These are phyloP conservation scores for Echinarachnius parma DNA, from an alignment of 53 echinoderm and acorn worm species.

Conservation along the genomic window DNA sequence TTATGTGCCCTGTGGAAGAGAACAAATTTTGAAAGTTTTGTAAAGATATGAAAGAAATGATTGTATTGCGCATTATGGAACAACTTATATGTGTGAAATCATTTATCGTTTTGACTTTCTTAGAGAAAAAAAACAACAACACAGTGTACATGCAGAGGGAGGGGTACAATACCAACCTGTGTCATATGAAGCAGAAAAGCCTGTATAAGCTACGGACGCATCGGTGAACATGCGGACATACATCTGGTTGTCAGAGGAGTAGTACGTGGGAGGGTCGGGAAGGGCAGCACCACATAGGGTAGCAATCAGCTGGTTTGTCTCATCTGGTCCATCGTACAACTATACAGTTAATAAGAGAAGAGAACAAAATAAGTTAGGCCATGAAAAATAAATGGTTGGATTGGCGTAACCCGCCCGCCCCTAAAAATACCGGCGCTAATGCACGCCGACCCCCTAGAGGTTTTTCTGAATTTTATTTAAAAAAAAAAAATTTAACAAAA, in stretches of 20 bases:
- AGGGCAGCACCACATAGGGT: slow-evolving; percentile 67
- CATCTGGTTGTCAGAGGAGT: slow-evolving; percentile 66
- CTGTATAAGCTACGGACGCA: slow-evolving; percentile 50
- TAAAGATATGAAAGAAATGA: too few species aligned
- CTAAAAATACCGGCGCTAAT: too few species aligned
- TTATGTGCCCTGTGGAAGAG: too few species aligned
- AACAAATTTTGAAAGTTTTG: too few species aligned
- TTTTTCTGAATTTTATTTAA: too few species aligned
- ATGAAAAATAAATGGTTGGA: too few species aligned
- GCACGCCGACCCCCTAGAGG: too few species aligned
- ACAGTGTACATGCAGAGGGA: too few species aligned
- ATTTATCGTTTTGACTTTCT: neutral
- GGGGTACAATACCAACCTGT: slow-evolving; percentile 77
- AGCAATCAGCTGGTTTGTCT: neutral
- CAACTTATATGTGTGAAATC: too few species aligned
- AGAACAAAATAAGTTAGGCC: neutral
- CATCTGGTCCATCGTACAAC: slow-evolving; percentile 20
- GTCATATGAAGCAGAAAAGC: slow-evolving; percentile 71
- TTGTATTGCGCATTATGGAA: too few species aligned
- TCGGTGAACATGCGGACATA: slow-evolving; percentile 79
- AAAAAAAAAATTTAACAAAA: neutral
- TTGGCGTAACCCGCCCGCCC: too few species aligned
- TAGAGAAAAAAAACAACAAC: too few species aligned
- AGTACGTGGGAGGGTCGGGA: slow-evolving; percentile 39
- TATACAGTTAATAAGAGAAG: neutral